Evolutionary conservation across 2,113 vertebrate species (phyloP), one percentile per base, ranked within the genome.

Genomic region (Dromas ardeola): DNA sequence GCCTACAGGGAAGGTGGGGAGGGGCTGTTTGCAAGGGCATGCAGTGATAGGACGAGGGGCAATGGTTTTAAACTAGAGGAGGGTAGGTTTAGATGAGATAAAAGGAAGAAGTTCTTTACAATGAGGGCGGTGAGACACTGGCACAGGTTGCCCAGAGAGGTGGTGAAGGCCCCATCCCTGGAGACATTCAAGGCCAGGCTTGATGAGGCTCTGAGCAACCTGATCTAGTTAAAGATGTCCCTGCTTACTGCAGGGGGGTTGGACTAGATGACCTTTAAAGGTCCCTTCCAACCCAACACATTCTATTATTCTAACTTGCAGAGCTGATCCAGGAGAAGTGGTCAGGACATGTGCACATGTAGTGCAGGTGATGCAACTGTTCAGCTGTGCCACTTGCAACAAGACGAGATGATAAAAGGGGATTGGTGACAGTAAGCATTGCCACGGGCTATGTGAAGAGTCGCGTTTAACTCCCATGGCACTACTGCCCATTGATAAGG

Each of bases 321-420:
- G n/a, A 73, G 23, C 12, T n/a, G 25, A 36, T 83, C 13, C 16
- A 56, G 36, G 14, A 61, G 66, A 45, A 62, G 47, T 9, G 11
- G 20, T n/a, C 8, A 11, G 42, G 74, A 38, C 26, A 38, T 3
- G 12, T 42, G 36, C 18, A 62, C 13, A 4, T 17, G 14, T 13
- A 62, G 47, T 11, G 21, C 25, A 59, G 25, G 22, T 63, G 58
- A 42, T 38, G 47, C 12, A 23, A 23, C 16, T 27, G 30, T 58
- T 82, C 47, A 76, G 7, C 66, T 45, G 17, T 32, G 10, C 56
- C 66, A 63, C 27, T 4, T 15, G 22, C 26, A 74, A n/a, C 2
- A 49, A 59, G 5, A 55, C 0, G 0, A 4, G 1, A 47, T 74
- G 26, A 26, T 61, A 45, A 78, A 89, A 92, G 11, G 8, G 8